phyloP scores from a whole-genome alignment of 2,113 vertebrate species.

The Zosterops pallidus region DNA sequence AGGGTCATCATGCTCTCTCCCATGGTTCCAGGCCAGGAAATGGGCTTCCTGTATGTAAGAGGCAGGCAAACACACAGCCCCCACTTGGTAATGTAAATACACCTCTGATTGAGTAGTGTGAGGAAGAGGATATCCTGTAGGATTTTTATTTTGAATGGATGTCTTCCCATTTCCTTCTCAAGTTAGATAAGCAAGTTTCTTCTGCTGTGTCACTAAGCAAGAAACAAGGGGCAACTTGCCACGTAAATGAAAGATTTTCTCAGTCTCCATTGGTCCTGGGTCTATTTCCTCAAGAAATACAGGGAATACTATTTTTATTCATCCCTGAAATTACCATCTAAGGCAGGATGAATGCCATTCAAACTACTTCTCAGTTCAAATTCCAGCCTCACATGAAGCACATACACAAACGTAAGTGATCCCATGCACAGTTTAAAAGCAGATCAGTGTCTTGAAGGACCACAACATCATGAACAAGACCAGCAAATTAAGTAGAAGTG shows the following conservation, averaged over 20 bases:
- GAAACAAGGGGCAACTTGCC: not conserved
- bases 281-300: not conserved
- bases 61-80: not conserved
- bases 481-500: not conserved
- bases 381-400: not conserved
- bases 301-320: not conserved
- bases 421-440: not conserved
- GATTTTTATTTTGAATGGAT: not conserved
- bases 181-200: not conserved
- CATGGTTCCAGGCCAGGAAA: not conserved
- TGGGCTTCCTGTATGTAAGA: not conserved
- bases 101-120: not conserved
- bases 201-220: not conserved
- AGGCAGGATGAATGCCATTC: not conserved
- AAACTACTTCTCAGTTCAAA: not conserved
- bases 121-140: slow-evolving; percentile 34
- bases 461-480: not conserved
- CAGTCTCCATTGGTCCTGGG: not conserved
- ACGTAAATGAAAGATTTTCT: not conserved
- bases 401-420: not conserved
- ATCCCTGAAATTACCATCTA: not conserved
- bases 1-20: not conserved
- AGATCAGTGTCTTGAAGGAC: not conserved
- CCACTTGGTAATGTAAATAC: not conserved
- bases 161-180: not conserved